Conservation (phyloP, 1,140 invertebrate genomes). For the Harpegnathos saltator region DNA sequence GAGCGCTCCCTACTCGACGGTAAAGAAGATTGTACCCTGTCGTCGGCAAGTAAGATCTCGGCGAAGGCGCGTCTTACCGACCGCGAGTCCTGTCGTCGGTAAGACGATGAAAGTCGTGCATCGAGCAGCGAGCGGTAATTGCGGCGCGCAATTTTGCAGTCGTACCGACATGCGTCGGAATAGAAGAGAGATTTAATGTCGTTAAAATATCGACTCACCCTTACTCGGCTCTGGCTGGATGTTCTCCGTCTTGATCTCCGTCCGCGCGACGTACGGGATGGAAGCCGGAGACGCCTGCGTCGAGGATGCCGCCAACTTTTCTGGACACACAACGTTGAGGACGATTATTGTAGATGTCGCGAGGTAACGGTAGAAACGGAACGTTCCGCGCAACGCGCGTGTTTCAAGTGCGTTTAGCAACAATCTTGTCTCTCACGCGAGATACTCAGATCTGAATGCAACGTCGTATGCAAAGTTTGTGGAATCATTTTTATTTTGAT, state of each 20-base stretch:
- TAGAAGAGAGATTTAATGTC: too few relatives aligned
- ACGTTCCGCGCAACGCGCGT: constrained; percentile 46
- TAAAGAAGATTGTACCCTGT: constrained; percentile 5
- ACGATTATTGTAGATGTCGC: background rate
- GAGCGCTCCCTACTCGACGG: background rate
- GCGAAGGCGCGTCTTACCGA: background rate
- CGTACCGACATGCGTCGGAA: background rate
- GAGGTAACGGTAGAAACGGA: constrained; percentile 52
- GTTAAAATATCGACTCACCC: constrained; percentile 77
- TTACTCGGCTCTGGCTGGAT: constrained; percentile 84
- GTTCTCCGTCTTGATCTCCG: constrained; percentile 85
- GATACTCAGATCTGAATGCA: background rate
- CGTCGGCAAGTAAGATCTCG: background rate
- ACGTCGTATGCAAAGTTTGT: too few relatives aligned
- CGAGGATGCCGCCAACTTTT: constrained; percentile 86
- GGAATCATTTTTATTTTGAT: too few relatives aligned
- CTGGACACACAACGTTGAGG: constrained; percentile 65
- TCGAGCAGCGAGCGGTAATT: background rate
- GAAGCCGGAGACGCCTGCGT: constrained; percentile 81
- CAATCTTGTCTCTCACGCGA: too few relatives aligned
- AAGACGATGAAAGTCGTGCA: constrained; percentile 18
- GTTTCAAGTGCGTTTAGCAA: too few relatives aligned
- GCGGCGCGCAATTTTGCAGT: background rate
- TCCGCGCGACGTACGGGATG: constrained; percentile 82
- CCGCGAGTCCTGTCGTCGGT: constrained; percentile 21